These are phyloP conservation scores for Syrphus vitripennis DNA, from an alignment of 2,888 invertebrate species.

Conservation along the genomic window DNA sequence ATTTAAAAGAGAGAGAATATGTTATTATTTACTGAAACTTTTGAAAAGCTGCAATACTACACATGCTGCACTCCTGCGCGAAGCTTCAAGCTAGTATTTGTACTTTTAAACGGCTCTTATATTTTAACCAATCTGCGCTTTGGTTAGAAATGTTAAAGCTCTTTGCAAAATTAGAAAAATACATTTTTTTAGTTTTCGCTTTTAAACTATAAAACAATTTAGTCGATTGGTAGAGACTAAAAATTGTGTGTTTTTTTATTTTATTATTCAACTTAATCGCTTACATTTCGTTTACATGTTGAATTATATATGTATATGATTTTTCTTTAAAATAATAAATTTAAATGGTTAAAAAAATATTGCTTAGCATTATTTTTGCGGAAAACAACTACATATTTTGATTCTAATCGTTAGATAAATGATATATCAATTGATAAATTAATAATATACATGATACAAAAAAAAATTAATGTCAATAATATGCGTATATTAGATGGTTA, in stretches of 20 bases:
- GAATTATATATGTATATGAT: slow-evolving; percentile 24
- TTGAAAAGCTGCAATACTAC: slow-evolving; percentile 30
- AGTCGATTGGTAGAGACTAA: slow-evolving; percentile 52
- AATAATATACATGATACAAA: slow-evolving; percentile 53
- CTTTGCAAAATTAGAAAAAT: slow-evolving; percentile 48
- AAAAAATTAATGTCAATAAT: slow-evolving; percentile 41
- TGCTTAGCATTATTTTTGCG: slow-evolving; percentile 69
- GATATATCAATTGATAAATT: slow-evolving; percentile 51
- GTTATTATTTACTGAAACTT: not conserved
- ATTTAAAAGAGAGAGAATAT: slow-evolving; percentile 10
- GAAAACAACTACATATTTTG: slow-evolving; percentile 48
- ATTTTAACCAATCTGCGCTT: slow-evolving; percentile 40
- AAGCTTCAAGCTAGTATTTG: slow-evolving; percentile 57
- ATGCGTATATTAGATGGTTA: slow-evolving; percentile 60
- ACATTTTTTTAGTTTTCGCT: slow-evolving; percentile 36
- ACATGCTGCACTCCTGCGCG: slow-evolving; percentile 50
- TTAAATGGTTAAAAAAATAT: slow-evolving; percentile 38
- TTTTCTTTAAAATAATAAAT: slow-evolving; percentile 16
- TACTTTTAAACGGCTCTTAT: slow-evolving; percentile 12
- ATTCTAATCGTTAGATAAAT: slow-evolving; percentile 52
- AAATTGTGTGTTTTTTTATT: slow-evolving; percentile 6
- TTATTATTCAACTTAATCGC: slow-evolving; percentile 59
- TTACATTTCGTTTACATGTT: slow-evolving; percentile 59
- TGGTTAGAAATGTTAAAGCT: slow-evolving; percentile 35
- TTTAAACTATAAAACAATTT: slow-evolving; percentile 40